Evolutionary conservation across 37 sponge, comb jelly and placozoan species (phyloP), one percentile per base, ranked within the genome.

Genomic region (Halisarca cf. caerulea): DNA sequence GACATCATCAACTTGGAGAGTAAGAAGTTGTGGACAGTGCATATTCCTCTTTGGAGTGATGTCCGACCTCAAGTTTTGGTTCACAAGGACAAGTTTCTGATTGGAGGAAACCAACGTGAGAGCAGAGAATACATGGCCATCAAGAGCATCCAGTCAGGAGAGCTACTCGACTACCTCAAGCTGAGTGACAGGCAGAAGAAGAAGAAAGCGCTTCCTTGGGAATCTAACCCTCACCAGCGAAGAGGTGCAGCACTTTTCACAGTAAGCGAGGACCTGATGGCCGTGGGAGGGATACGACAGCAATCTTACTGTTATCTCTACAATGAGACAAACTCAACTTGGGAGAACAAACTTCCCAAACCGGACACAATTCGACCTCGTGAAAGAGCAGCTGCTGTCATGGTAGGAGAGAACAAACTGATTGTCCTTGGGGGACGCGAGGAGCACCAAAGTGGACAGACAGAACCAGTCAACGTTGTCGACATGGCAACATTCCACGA

Each of bases 341-440:
- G 83, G 53, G 18, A 32, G 58, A 60, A 58, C 69, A 80, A 47
- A 58, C 28, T 58, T 3, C 51, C 51, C 9, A 6, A 11, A 11
- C 51, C 51, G 11, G 25, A 6, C 79, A 78, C 30, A 1, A 28
- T 54, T 53, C 37, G 39, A 32, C 11, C 40, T 17, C 27, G 81
- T 58, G 59, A 80, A n/a, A 8, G 36, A 23, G 25, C 77, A 40
- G 77, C 44, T 55, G 81, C 32, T 58, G 59, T 54, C 7, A 2
- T n/a, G 24, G 2, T 6, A 27, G 70, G 18, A 1, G 34, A 83
- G 43, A 9, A 36, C 47, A 71, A 77, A 37, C 24, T 86, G 37
- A 79, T 86, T 25, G 45, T 86, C 25, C 44, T 86, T 0, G 75
- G 79, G 3, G 80, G 75, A 74, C 25, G 81, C 37, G 42, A 34